These are phyloP conservation scores for Zele albiditarsus DNA, from an alignment of 2,888 invertebrate genomes.

Conservation along the genomic window DNA sequence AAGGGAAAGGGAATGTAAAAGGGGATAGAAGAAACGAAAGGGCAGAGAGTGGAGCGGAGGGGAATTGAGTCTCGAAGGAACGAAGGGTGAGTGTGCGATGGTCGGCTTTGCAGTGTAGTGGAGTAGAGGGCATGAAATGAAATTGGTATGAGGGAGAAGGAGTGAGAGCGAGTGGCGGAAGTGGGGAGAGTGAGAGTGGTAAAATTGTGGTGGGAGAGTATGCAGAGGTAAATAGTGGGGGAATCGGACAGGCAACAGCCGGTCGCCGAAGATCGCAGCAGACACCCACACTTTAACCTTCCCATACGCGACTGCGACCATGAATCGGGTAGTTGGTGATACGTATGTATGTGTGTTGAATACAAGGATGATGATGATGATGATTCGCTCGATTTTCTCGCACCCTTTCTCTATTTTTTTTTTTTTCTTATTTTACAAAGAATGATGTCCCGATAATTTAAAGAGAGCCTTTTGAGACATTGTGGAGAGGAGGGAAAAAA, in stretches of 20 bases:
- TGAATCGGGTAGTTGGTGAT: neutral
- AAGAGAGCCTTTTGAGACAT: neutral
- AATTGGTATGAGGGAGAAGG: neutral
- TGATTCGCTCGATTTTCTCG: neutral
- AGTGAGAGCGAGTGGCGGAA: neutral
- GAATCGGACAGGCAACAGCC: conserved; percentile 61
- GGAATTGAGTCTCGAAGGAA: conserved; percentile 36
- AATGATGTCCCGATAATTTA: neutral
- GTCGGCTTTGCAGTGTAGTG: conserved; percentile 38
- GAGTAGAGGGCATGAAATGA: conserved; percentile 4
- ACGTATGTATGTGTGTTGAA: neutral
- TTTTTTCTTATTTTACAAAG: neutral
- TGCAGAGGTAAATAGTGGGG: conserved; percentile 30
- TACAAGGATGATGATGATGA: neutral
- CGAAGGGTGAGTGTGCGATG: conserved; percentile 45
- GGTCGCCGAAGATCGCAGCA: conserved; percentile 60
- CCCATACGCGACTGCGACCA: conserved; percentile 2
- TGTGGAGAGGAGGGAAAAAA: neutral
- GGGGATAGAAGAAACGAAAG: conserved; percentile 47
- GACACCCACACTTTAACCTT: conserved; percentile 57
- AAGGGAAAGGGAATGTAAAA: conserved; percentile 34
- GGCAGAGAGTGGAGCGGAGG: neutral
- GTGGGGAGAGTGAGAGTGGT: conserved; percentile 7
- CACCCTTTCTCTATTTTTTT: neutral
- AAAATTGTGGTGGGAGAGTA: conserved; percentile 25